Evolutionary conservation across 2,888 invertebrate genomes (phyloP).

Genomic region (Macrosoma leucophasiata): DNA sequence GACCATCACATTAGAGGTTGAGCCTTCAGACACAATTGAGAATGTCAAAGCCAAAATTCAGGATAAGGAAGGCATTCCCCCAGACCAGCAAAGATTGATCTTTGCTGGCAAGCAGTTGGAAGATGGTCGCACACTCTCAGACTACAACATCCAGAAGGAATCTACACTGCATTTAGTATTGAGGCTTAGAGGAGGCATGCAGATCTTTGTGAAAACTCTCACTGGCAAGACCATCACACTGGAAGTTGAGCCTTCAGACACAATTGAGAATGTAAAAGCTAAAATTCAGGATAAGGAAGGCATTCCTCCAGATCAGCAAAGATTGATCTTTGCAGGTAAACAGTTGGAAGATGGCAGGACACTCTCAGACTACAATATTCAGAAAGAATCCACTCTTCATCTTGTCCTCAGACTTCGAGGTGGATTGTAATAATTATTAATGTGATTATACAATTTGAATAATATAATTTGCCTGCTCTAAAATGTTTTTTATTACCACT

Average conservation of each 20-base stretch:
- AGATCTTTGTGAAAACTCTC: slow-evolving; percentile 36
- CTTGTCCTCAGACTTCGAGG: slow-evolving; percentile 36
- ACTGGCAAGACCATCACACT: slow-evolving; percentile 39
- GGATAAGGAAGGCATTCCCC: no score
- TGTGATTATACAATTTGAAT: no score
- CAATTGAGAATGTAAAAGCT: slow-evolving; percentile 27
- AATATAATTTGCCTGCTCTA: no score
- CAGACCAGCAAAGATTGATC: no score
- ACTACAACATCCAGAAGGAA: slow-evolving; percentile 17
- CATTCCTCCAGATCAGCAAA: slow-evolving; percentile 36
- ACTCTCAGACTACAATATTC: slow-evolving; percentile 38
- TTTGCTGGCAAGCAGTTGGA: no score
- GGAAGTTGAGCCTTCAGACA: slow-evolving; percentile 36
- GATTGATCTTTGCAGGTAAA: slow-evolving; percentile 35
- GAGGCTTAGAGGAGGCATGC: slow-evolving; percentile 32
- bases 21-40: no score
- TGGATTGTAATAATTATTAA: slow-evolving; percentile 32
- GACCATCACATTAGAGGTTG: no score
- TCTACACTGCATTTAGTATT: slow-evolving; percentile 12
- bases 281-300: slow-evolving; percentile 26
- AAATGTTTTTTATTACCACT: no score
- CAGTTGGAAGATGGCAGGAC: slow-evolving; percentile 39
- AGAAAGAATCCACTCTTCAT: slow-evolving; percentile 40
- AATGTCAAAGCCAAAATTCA: no score
- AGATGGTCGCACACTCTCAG: slow-evolving; percentile 24